These are phyloP conservation scores for Acanthochromis polyacanthus DNA, from an alignment of 2,113 vertebrate species.

Conservation along the genomic window DNA sequence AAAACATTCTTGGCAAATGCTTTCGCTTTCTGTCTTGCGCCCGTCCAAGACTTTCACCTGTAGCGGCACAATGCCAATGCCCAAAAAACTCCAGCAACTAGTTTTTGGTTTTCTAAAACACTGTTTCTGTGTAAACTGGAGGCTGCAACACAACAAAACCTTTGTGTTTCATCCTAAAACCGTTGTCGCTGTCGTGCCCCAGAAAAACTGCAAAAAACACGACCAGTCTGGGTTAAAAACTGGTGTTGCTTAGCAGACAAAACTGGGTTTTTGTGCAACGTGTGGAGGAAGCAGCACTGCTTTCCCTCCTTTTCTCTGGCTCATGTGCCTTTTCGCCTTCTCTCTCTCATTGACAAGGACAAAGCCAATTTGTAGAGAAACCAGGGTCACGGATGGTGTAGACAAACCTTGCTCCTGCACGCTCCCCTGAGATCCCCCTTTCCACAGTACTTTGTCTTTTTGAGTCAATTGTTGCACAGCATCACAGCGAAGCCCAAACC, in stretches of 20 bases:
- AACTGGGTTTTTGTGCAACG: slow-evolving; percentile 12
- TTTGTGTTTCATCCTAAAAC: no score
- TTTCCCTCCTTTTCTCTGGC: slow-evolving; percentile 58
- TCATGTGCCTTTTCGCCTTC: slow-evolving; percentile 45
- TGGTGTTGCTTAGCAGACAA: slow-evolving; percentile 53
- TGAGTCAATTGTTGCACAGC: slow-evolving; percentile 79
- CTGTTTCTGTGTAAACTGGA: no score
- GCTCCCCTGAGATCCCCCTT: slow-evolving; percentile 76
- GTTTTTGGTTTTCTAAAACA: no score
- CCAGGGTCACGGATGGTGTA: slow-evolving; percentile 78
- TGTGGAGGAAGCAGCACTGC: slow-evolving; percentile 32
- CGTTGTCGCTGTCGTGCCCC: no score
- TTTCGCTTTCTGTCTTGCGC: no score
- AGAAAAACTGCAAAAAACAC: slow-evolving; percentile 30
- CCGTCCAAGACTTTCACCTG: no score
- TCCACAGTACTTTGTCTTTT: slow-evolving; percentile 83
- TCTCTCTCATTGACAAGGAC: slow-evolving; percentile 83
- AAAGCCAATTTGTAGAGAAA: slow-evolving; percentile 85
- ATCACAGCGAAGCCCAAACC: slow-evolving; percentile 55
- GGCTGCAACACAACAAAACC: no score
- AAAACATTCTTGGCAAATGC: no score
- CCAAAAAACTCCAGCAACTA: no score
- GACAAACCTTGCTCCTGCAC: slow-evolving; percentile 76
- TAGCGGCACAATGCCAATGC: no score
- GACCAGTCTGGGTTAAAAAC: slow-evolving; percentile 28